Evolutionary conservation across 2,797 vertebrate species (phyloP).

Genomic region (Microctenopoma steveboyesi): DNA sequence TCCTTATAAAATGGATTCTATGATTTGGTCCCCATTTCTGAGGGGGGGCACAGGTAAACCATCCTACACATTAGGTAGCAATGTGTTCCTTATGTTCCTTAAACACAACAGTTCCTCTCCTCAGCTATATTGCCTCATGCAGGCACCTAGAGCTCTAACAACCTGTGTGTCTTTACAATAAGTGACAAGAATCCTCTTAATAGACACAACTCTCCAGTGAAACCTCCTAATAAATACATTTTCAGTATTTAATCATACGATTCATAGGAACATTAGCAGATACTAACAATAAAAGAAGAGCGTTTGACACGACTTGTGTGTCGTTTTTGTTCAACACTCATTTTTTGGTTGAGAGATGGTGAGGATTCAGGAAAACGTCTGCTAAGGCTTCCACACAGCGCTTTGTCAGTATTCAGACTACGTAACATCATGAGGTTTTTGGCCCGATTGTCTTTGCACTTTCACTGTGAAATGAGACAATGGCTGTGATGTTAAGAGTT

Average conservation of each 20-base stretch:
- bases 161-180: conserved; percentile 48
- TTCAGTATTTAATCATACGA: conserved; percentile 47
- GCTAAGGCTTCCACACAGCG: conserved; percentile 13
- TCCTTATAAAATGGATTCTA: neutral
- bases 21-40: neutral
- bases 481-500: conserved; percentile 60
- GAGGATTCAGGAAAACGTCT: conserved; percentile 34
- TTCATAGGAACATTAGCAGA: conserved; percentile 29
- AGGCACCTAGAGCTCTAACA: conserved; percentile 42
- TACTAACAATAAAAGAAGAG: neutral
- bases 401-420: conserved; percentile 27
- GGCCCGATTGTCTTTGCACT: conserved; percentile 34
- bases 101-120: conserved; percentile 38
- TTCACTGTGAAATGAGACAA: conserved; percentile 62
- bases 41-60: conserved; percentile 14
- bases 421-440: conserved; percentile 31
- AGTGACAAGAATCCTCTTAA: conserved; percentile 47
- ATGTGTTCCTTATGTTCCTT: conserved; percentile 27
- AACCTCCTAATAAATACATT: conserved; percentile 40
- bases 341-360: neutral
- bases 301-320: conserved; percentile 33
- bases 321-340: conserved; percentile 25
- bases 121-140: conserved; percentile 29
- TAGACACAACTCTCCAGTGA: conserved; percentile 37
- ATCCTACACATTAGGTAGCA: neutral